These are phyloP conservation scores for Archilochus colubris DNA, from an alignment of 2,113 vertebrate species.

Conservation along the genomic window DNA sequence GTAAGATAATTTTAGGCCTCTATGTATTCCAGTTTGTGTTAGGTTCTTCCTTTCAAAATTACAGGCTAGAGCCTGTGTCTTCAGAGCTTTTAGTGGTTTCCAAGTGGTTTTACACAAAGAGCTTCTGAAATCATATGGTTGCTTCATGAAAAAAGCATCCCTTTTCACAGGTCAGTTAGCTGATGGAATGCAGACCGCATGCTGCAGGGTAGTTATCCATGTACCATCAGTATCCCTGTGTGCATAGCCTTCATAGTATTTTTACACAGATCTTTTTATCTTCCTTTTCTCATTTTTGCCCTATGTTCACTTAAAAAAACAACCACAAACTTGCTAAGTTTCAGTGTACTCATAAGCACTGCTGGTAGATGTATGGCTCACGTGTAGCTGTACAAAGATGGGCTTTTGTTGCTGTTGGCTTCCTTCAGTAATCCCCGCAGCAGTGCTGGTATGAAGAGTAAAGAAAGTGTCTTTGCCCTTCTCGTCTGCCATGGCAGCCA, in stretches of 20 bases:
- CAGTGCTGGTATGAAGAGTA: not conserved
- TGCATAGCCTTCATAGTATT: not conserved
- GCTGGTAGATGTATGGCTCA: not conserved
- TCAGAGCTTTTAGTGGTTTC: not conserved
- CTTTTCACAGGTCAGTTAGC: not conserved
- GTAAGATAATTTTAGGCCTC: not conserved
- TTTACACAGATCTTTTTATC: not conserved
- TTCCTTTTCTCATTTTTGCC: not conserved
- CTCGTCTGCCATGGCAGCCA: not conserved
- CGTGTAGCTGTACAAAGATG: not conserved
- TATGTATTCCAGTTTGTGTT: not conserved
- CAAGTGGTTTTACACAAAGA: not conserved
- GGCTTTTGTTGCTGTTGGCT: not conserved
- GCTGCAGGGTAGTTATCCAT: not conserved
- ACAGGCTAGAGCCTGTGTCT: not conserved
- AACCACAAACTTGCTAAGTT: not conserved
- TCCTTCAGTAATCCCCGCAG: not conserved
- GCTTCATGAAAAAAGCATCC: not conserved
- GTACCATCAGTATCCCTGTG: accelerated
- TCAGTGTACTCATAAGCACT: not conserved
- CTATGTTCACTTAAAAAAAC: not conserved
- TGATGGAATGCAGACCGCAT: not conserved
- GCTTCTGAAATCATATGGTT: not conserved
- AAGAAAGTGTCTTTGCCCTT: not conserved
- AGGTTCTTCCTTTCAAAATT: not conserved